Base-by-base conservation (phyloP, 2,888 invertebrate species). In the Scaptomyza polygonia region DNA sequence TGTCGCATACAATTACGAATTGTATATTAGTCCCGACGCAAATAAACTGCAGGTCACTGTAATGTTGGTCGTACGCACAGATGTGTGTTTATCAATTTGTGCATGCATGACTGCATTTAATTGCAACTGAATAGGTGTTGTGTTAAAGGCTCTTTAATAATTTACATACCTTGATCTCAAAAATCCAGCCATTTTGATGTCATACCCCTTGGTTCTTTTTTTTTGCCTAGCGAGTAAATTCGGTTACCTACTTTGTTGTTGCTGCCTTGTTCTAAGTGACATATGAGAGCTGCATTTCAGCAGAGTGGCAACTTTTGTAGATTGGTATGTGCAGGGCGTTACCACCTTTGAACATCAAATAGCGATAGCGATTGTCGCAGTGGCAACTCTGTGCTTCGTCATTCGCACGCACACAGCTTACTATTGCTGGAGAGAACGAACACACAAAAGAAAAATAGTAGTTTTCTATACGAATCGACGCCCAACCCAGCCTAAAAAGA, bases 401-500 rank as follows among this genome's bases (percentile, higher is more conserved):
- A 80, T 84, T 79, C 68, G 80, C 69, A 83, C 84, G 84, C 77
- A 79, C 70, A 79, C 80, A 80, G 70, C 66, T 75, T 67, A 63
- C 79, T 70, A 74, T 67, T 67, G 82, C 73, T 85, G 77, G 54
- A 72, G 75, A 69, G 85, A 81, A 78, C 67, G 72, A 49, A 66
- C 86, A 81, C 79, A 86, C 76, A 75, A 84, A 83, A 80, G 76
- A 77, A 77, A 86, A 86, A 80, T 74, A 80, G 62, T 77, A 86
- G 86, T 86, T 85, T 79, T 79, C 70, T 73, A 67, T 78, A 76
- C 65, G 52, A 78, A 69, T 81, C 63, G 69, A 85, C 74, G 89
- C 89, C 88, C 87, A 88, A 78, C 89, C 89, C 89, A 89, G 68
- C 75, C 84, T 70, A 83, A 81, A 83, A 75, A 79, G 67, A 79